Base-by-base conservation (phyloP, 2,113 vertebrate species). In the Syngnathus typhle region DNA sequence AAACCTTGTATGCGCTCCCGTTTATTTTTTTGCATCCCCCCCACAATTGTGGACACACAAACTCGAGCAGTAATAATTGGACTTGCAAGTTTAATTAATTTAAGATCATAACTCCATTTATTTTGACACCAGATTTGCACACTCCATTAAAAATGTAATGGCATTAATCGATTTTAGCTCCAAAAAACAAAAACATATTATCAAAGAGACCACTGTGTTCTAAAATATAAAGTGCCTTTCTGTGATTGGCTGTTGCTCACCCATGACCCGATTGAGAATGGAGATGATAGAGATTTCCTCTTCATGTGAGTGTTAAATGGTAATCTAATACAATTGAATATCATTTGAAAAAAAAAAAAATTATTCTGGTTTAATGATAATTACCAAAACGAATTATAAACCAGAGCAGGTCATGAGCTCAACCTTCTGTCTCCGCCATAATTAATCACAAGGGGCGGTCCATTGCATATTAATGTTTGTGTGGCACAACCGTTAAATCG, bases 381-480 rank as follows among this genome's bases (percentile, higher is more conserved):
- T 61, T 12, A 60, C 36, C 36, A 60, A 38, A 19, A 4, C 7
- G 16, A 38, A 60, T 9, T 39, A 13, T 4, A 19, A 38, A 60
- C 18, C 36, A 18, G 15, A 52, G 9, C 2, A 10, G n/a, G 49
- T 41, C 64, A 49, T 27, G 51, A 67, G 68, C 54, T 72, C 46
- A 16, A 52, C 9, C 32, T 38, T 4, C 56, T 38, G 13, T 60
- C 36, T 19, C 58, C 55, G 15, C 55, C 55, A 58, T 58, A 36
- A 60, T 60, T 3, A 37, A 38, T 27, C 23, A 15, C 36, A 5
- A 9, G 58, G 58, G 7, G 18, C 4, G 46, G 72, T 21, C 75
- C 72, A 18, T 77, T 87, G 62, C 67, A 69, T 81, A 79, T 80
- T 84, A 66, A 78, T 81, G 74, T 56, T 39, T 2, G 43, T 41